Percentiles rank a stretch among this genome's conserved stretches.
These are phyloP conservation scores for Podilymbus podiceps DNA, from an alignment of 2,113 vertebrate species.

Conservation along the genomic window DNA sequence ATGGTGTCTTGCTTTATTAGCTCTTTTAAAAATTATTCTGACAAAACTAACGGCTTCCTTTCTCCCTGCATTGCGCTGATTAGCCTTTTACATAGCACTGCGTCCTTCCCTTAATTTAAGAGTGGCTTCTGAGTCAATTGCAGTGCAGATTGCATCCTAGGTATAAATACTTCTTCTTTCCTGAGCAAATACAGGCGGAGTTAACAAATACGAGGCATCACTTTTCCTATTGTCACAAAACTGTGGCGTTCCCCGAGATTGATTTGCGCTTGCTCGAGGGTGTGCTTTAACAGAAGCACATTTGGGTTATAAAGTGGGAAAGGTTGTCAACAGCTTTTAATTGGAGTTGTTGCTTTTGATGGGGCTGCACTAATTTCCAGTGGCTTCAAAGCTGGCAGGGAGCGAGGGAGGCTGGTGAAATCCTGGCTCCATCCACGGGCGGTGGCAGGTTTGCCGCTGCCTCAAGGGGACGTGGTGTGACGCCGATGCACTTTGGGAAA, in stretches of 20 bases:
- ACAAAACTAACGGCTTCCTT: neutral
- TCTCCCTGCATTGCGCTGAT: neutral
- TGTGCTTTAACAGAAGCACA: neutral
- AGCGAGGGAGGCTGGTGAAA: neutral
- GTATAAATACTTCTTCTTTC: neutral
- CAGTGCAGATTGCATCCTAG: neutral
- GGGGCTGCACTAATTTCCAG: conserved; percentile 14
- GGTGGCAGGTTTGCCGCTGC: neutral
- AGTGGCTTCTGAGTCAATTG: neutral
- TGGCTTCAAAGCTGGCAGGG: neutral
- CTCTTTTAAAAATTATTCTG: neutral
- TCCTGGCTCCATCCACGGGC: neutral
- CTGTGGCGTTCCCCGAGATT: fast-evolving
- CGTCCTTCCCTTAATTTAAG: neutral
- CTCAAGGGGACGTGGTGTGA: neutral
- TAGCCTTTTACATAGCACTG: neutral
- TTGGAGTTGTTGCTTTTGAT: conserved; percentile 24
- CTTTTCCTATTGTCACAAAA: neutral
- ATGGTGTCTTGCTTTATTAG: neutral
- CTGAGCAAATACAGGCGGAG: neutral
- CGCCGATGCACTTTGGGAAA: neutral
- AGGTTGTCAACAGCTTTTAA: conserved; percentile 22
- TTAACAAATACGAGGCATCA: neutral
- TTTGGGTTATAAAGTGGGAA: neutral
- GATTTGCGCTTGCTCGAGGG: neutral